Evolutionary conservation across 2,797 vertebrate species (phyloP), one percentile per base, ranked within the genome.

Genomic region (Sternarchorhynchus goeldii): DNA sequence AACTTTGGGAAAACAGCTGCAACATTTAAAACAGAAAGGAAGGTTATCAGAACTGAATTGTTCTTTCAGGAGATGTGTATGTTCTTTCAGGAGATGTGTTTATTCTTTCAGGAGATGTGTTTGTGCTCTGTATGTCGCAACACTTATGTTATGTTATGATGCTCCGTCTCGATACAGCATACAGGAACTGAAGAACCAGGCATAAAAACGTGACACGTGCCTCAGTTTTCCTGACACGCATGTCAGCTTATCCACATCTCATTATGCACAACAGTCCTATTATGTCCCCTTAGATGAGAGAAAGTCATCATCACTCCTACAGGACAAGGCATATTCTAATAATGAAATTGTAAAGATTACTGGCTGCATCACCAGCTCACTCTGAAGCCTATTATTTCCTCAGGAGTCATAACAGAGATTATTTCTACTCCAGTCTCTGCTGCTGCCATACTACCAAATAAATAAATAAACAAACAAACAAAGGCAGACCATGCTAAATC

Each of bases 231-330:
- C 18, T 21, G 4, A 62, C 6, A 8, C 41, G 68, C 25, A 62
- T 20, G 20, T 25, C 67, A 10, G 58, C 34, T 18, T 60, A 34
- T 50, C 10, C 29, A 17, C 6, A 31, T 29, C 25, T 25, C 25
- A 25, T 18, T 60, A 34, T 50, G 7, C 29, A 17, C 6, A 31
- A 20, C 55, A 10, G 60, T 63, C 32, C 65, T 56, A 29, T 75
- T 74, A 79, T 55, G 32, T 31, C 41, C 60, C 20, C 50, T 80
- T 69, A 62, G 20, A 75, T 62, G 64, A 64, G 36, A 64, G 25
- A 70, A 68, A 16, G 56, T 68, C 58, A 21, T 76, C 60, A 71
- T 67, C 45, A 20, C 32, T 20, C 56, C 58, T 20, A 41, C 53
- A 68, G 78, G 64, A 53, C 59, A 58, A 50, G 3, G 20, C 45